These are phyloP conservation scores for Portevinia maculata DNA, from an alignment of 2,888 invertebrate species.

Conservation along the genomic window DNA sequence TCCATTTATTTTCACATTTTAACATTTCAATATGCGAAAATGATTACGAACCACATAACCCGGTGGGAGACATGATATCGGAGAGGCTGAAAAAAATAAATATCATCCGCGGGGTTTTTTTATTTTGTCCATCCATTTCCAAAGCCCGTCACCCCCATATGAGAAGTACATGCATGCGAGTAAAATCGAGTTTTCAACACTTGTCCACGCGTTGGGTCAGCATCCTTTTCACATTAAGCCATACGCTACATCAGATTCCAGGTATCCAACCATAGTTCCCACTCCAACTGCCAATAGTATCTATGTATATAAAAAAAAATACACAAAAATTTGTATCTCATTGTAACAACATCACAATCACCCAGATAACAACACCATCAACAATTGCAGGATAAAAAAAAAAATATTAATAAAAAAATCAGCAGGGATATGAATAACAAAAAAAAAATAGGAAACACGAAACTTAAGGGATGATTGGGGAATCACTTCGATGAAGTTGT, in stretches of 20 bases:
- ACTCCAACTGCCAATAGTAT: slow-evolving; percentile 39
- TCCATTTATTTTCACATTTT: slow-evolving; percentile 71
- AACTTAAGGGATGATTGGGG: slow-evolving; percentile 66
- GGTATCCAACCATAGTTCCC: slow-evolving; percentile 15
- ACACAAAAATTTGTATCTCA: slow-evolving; percentile 59
- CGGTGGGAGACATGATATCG: slow-evolving; percentile 53
- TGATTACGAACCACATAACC: slow-evolving; percentile 61
- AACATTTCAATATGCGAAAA: slow-evolving; percentile 72
- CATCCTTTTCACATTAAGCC: slow-evolving; percentile 15
- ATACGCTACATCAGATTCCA: slow-evolving; percentile 39
- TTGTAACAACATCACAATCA: slow-evolving; percentile 71
- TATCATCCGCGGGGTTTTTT: background rate
- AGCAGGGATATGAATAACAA: slow-evolving; percentile 19
- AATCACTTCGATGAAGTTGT: slow-evolving; percentile 70
- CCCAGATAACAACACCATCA: slow-evolving; percentile 72
- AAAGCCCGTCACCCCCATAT: background rate
- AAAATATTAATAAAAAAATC: slow-evolving; percentile 36
- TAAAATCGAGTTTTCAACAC: slow-evolving; percentile 63
- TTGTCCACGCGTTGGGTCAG: slow-evolving; percentile 40
- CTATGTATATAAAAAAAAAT: slow-evolving; percentile 53
- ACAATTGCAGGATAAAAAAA: slow-evolving; percentile 48
- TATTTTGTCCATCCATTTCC: slow-evolving; percentile 8
- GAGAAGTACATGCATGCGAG: background rate
- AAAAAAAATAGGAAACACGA: slow-evolving; percentile 32
- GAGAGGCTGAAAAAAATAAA: slow-evolving; percentile 22